Evolutionary conservation across 2,888 invertebrate genomes (phyloP).

Genomic region (Abscondita cerata): DNA sequence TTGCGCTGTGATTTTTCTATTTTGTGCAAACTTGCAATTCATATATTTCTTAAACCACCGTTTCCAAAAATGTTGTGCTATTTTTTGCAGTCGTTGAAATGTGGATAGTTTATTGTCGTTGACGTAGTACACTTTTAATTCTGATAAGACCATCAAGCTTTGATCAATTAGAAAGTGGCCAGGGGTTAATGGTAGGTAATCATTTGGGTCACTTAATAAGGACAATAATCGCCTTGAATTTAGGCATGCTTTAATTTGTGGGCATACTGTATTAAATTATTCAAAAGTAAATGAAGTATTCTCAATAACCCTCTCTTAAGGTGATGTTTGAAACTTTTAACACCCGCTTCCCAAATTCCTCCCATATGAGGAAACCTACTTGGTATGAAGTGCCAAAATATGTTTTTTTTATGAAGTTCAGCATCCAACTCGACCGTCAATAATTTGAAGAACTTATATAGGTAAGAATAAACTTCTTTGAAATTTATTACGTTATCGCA

Average conservation of each 20-base stretch:
- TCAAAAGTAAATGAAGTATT: no score
- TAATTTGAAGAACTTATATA: no score
- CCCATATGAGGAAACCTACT: no score
- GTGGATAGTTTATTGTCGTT: conserved; percentile 34
- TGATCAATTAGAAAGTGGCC: neutral
- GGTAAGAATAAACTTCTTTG: no score
- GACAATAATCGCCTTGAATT: conserved; percentile 48
- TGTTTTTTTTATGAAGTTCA: no score
- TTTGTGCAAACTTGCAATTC: conserved; percentile 24
- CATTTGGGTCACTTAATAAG: conserved; percentile 39
- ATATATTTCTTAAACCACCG: conserved; percentile 43
- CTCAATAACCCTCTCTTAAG: no score
- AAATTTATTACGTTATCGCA: no score
- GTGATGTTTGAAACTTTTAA: no score
- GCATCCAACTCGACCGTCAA: no score
- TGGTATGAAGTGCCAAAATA: no score
- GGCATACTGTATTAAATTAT: conserved; percentile 45
- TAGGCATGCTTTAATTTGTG: conserved; percentile 48
- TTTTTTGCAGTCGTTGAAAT: conserved; percentile 40
- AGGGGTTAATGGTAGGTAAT: neutral
- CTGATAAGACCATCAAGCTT: conserved; percentile 34
- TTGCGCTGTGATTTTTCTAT: neutral
- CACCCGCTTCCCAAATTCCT: no score
- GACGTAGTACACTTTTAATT: conserved; percentile 30
- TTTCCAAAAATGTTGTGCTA: conserved; percentile 44